These are phyloP conservation scores for Larimichthys polyactis DNA, from an alignment of 2,113 vertebrate genomes.

Conservation along the genomic window DNA sequence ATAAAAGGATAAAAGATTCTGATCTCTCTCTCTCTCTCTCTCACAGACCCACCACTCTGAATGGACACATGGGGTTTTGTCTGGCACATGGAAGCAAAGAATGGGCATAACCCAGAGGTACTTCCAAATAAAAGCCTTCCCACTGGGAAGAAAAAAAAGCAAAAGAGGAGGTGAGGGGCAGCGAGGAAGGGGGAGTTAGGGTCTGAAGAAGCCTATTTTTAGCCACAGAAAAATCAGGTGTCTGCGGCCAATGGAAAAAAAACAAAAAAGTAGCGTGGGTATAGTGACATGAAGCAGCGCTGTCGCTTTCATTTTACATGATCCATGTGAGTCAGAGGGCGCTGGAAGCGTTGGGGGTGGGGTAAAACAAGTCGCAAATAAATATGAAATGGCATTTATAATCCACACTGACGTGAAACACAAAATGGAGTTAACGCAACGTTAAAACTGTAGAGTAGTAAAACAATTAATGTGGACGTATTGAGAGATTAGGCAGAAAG, in stretches of 20 bases:
- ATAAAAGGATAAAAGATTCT: conserved; percentile 34
- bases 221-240: conserved; percentile 72
- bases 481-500: not conserved
- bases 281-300: conserved; percentile 57
- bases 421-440: not conserved
- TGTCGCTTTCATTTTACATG: conserved; percentile 69
- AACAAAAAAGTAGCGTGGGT: conserved; percentile 50
- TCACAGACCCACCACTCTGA: conserved; percentile 6
- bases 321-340: conserved; percentile 60
- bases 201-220: conserved; percentile 74
- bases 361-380: conserved; percentile 33
- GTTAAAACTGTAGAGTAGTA: not conserved
- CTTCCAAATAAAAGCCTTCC: conserved; percentile 30
- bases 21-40: conserved; percentile 15
- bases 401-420: not conserved
- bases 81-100: conserved; percentile 27
- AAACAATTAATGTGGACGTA: not conserved
- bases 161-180: conserved; percentile 18
- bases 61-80: conserved; percentile 29
- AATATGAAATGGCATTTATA: conserved; percentile 22
- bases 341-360: conserved; percentile 20
- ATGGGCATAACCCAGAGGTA: conserved; percentile 16
- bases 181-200: conserved; percentile 5
- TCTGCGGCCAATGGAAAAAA: conserved; percentile 67
- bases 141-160: conserved; percentile 25